Base-by-base conservation (phyloP, 2,113 vertebrate species). In the Rhagologus leucostigma region DNA sequence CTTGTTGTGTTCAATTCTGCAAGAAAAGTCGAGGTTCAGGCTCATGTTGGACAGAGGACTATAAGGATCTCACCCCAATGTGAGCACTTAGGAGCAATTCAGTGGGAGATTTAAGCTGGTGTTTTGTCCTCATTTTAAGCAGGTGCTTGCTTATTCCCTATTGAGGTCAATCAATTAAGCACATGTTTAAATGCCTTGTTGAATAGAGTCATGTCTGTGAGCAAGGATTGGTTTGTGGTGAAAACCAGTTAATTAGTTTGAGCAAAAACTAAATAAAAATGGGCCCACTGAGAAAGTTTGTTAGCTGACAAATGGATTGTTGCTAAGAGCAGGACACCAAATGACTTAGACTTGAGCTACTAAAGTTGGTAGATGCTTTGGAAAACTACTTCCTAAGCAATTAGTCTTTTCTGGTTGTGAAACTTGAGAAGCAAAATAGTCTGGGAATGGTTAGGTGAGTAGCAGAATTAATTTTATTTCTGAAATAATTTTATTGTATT, bases 171-270 rank as follows among this genome's bases (percentile, higher is more conserved):
- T 71, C 26, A 67, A 21, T 90, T 71, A 83, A 92, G 79, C 71
- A 86, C 80, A n/a, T 91, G 65, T 62, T 93, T 95, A 94, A 93
- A 68, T 80, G 81, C 23, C 35, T 95, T 75, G 44, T 95, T 78
- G 81, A 97, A 46, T 16, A 60, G 70, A 87, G 56, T 60, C 76
- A 56, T 32, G 2, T 88, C 47, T 87, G 47, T 81, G 65, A 93
- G 65, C 41, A 78, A 84, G 77, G 73, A 89, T n/a, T 92, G 64
- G 37, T 89, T 90, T 92, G 90, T 90, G 60, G 63, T 81, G n/a
- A 78, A 96, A 94, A 53, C 9, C 10, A 42, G 67, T 73, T 84
- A 84, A 75, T 92, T 88, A 78, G 60, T 90, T 68, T 64, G 83
- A 92, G 69, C 44, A 75, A 92, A 91, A 92, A 32, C 37, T 46